Evolutionary conservation across 2,888 invertebrate species (phyloP).

Genomic region (Caenorhabditis sp.): DNA sequence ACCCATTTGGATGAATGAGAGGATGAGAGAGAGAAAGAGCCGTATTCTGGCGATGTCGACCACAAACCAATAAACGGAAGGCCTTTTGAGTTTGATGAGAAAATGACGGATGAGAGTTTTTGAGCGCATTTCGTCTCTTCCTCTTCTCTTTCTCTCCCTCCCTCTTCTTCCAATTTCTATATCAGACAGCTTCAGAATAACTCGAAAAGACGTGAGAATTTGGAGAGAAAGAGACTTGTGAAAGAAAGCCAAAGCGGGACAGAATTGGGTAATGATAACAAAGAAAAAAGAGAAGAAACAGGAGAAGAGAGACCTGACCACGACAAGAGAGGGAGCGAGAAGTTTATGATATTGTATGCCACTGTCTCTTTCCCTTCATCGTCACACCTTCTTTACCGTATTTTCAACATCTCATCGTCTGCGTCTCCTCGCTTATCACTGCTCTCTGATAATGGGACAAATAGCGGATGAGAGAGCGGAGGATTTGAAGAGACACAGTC

Average conservation of each 20-base stretch:
- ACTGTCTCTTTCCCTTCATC: slow-evolving; percentile 18
- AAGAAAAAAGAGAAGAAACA: slow-evolving; percentile 35
- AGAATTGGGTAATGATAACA: slow-evolving; percentile 7
- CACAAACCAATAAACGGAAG: slow-evolving; percentile 2
- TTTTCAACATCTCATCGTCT: slow-evolving; percentile 23
- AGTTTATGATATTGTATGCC: slow-evolving; percentile 33
- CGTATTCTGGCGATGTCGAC: not conserved
- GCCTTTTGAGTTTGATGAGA: slow-evolving; percentile 18
- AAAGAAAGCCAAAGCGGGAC: not conserved
- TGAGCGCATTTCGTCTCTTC: not conserved
- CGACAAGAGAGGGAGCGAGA: slow-evolving; percentile 15
- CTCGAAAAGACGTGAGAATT: not conserved
- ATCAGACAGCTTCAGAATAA: too few species aligned
- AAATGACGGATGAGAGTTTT: slow-evolving; percentile 16
- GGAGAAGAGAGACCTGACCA: slow-evolving; percentile 15
- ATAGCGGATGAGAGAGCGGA: not conserved
- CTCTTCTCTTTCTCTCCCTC: not conserved
- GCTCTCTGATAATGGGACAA: slow-evolving; percentile 3
- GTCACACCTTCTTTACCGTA: slow-evolving; percentile 47
- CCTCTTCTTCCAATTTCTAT: too few species aligned
- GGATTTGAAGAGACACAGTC: slow-evolving; percentile 13
- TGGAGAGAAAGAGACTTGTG: too few species aligned
- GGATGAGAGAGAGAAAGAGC: not conserved
- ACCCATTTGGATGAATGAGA: not conserved
- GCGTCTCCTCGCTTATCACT: slow-evolving; percentile 13